These are phyloP conservation scores for Ceratotherium simum DNA, from an alignment of 2,113 vertebrate genomes.

Conservation along the genomic window DNA sequence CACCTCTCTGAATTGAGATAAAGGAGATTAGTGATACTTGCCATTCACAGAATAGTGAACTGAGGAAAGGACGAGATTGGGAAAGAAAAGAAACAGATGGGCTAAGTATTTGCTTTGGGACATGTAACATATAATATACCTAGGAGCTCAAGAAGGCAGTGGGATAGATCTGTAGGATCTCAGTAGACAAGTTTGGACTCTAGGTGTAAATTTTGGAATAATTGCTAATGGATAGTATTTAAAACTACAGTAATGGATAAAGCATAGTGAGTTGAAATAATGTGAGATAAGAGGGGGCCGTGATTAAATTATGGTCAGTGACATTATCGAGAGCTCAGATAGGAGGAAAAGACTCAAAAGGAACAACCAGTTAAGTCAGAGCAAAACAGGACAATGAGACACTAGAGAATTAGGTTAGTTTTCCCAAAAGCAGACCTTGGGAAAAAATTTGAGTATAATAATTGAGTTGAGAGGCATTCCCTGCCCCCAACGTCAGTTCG, in stretches of 20 bases:
- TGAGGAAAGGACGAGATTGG: not conserved
- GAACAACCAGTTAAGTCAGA: not conserved
- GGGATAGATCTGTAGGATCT: not conserved
- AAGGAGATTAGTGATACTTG: not conserved
- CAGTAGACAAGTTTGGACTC: not conserved
- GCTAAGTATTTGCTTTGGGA: not conserved
- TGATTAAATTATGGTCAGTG: not conserved
- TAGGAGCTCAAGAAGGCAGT: not conserved
- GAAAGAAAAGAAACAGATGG: not conserved
- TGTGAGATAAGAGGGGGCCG: not conserved
- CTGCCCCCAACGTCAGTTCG: not conserved
- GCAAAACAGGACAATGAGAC: not conserved
- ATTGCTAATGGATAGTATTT: not conserved
- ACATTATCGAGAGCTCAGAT: conserved; percentile 27
- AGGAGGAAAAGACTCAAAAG: not conserved
- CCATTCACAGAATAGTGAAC: not conserved
- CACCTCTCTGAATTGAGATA: not conserved
- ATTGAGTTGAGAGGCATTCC: not conserved
- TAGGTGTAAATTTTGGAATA: not conserved
- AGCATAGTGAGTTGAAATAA: not conserved
- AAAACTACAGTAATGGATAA: not conserved
- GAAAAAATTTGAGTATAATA: not conserved
- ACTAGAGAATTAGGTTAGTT: not conserved
- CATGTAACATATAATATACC: not conserved
- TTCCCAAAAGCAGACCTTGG: not conserved